A percentile compares a stretch with the other conserved stretches of the same genome.
Conservation (phyloP, 2,888 invertebrate species). For the Vannuccia rotundouncinata region DNA sequence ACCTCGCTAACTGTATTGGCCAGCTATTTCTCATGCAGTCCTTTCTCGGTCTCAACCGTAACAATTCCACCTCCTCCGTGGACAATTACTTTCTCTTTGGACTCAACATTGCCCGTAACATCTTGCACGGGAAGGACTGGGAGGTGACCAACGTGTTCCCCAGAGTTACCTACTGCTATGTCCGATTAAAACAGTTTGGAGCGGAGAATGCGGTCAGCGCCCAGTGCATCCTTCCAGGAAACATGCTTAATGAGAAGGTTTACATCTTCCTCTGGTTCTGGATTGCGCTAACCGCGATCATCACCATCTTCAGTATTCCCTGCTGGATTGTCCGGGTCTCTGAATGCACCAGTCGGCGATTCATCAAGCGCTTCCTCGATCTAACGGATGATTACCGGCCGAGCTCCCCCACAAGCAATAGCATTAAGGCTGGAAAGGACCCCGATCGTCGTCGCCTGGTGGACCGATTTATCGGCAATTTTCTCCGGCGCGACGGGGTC, state of each 20-base stretch:
- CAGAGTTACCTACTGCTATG: slow-evolving; percentile 35
- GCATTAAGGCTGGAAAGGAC: neutral
- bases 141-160: slow-evolving; percentile 36
- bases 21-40: slow-evolving; percentile 36
- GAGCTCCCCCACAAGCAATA: neutral
- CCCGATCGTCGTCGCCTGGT: neutral
- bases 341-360: neutral
- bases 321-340: slow-evolving; percentile 17
- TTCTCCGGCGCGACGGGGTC: neutral
- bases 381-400: neutral
- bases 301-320: slow-evolving; percentile 10
- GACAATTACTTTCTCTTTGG: slow-evolving; percentile 25
- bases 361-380: neutral
- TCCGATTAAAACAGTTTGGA: neutral
- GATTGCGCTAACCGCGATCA: slow-evolving; percentile 13
- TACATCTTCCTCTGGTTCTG: slow-evolving; percentile 37
- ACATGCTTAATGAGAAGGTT: slow-evolving; percentile 38
- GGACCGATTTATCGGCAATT: neutral
- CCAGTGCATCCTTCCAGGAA: slow-evolving; percentile 36
- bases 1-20: slow-evolving; percentile 33
- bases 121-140: slow-evolving; percentile 33
- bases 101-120: neutral
- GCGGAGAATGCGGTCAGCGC: slow-evolving; percentile 3
- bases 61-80: neutral
- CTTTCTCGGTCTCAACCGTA: slow-evolving; percentile 31